Evolutionary conservation across 2,113 vertebrate species (phyloP).

Genomic region (Haliaeetus leucogaster): DNA sequence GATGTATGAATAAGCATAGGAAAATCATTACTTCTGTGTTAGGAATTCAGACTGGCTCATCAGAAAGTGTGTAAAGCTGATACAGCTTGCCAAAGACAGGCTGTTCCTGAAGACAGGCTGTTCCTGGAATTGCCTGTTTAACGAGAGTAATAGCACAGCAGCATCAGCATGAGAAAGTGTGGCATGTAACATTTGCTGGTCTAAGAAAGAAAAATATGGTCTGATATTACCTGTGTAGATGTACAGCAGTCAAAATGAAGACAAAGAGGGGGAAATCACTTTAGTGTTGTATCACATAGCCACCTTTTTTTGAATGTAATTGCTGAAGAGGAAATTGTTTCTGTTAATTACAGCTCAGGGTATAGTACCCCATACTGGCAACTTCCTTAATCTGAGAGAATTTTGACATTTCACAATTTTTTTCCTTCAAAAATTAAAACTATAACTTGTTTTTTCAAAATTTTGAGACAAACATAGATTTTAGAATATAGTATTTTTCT

Average conservation of each 20-base stretch:
- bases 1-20: background rate
- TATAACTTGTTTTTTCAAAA: background rate
- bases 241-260: background rate
- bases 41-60: background rate
- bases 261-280: background rate
- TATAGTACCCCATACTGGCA: background rate
- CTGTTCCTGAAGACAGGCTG: background rate
- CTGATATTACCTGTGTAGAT: background rate
- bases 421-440: background rate
- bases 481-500: background rate
- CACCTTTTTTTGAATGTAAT: background rate
- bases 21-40: background rate
- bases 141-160: background rate
- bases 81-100: background rate
- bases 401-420: background rate
- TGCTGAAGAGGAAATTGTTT: background rate
- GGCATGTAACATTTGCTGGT: background rate
- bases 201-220: background rate
- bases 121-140: background rate
- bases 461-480: background rate
- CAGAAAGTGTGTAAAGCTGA: background rate
- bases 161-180: background rate
- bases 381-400: background rate
- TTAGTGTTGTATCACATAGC: background rate
- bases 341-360: background rate